Evolutionary conservation across 2,113 vertebrate genomes (phyloP), one percentile per base, ranked within the genome.

Genomic region (Gasterosteus aculeatus): DNA sequence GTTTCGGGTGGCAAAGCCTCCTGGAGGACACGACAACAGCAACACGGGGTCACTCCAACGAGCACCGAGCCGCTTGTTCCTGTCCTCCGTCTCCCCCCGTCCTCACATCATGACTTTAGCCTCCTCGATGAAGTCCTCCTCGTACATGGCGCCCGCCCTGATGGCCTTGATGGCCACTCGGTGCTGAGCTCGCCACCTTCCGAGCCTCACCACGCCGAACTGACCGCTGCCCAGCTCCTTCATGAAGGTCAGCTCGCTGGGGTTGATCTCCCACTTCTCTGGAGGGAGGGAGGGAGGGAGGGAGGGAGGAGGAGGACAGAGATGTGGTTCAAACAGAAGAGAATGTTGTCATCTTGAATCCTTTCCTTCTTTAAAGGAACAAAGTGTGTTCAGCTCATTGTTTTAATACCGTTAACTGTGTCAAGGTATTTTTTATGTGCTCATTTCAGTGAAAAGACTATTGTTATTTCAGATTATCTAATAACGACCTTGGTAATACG

Each of bases 141-240:
- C 97, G 4, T 93, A 95, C 98, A 99, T 99, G 0, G 97, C 96
- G 0, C 96, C 96, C 62, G 96, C 95, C 6, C 94, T 93, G 64
- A 99, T 97, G n/a, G 96, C 94, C 87, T 99, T 99, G 88, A 99
- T 98, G 53, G 98, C 98, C 29, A 99, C 97, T 84, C 95, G 97
- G 76, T 96, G 96, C 85, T 97, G 94, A 0, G 94, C 95, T 49
- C 97, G 92, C 97, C 97, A 99, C 77, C 96, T 97, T 26, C 97
- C 98, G 0, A 98, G 95, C 11, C 94, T 93, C 62, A 99, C 98
- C 16, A 98, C 92, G 0, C 97, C 97, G 0, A 97, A 97, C 84
- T 98, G 95, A 0, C 98, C 97, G 0, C 96, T 95, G 53, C 97
- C 97, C 81, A 99, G 67, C 80, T 98, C 98, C 87, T 97, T 94